Percentiles rank a stretch among this genome's conserved stretches.
Evolutionary conservation across 2,888 invertebrate species (phyloP).

Genomic region (Cheilosia scutellata): DNA sequence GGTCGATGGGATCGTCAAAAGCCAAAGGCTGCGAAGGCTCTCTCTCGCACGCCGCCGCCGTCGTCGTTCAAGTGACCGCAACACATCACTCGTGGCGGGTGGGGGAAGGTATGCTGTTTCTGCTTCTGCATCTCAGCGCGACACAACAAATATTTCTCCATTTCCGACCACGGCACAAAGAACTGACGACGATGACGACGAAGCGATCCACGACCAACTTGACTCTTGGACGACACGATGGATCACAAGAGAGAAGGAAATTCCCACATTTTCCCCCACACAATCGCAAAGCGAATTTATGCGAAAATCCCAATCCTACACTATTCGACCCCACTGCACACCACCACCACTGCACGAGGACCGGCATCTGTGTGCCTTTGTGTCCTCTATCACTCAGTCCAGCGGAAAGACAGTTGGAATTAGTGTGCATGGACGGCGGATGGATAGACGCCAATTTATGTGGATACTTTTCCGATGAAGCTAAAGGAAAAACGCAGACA

Average conservation of each 20-base stretch:
- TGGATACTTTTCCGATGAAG: slow-evolving; percentile 58
- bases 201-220: slow-evolving; percentile 34
- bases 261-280: slow-evolving; percentile 72
- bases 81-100: slow-evolving; percentile 23
- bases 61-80: slow-evolving; percentile 25
- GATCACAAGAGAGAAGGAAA: slow-evolving; percentile 63
- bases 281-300: slow-evolving; percentile 59
- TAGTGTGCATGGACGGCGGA: slow-evolving; percentile 59
- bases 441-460: slow-evolving; percentile 73
- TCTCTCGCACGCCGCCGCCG: slow-evolving; percentile 9
- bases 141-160: slow-evolving; percentile 69
- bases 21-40: slow-evolving; percentile 51
- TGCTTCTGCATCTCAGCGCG: slow-evolving; percentile 16
- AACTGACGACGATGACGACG: slow-evolving; percentile 28
- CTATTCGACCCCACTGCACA: slow-evolving; percentile 24
- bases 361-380: slow-evolving; percentile 10
- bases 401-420: slow-evolving; percentile 58
- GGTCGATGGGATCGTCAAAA: slow-evolving; percentile 45
- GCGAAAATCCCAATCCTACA: slow-evolving; percentile 68
- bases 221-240: slow-evolving; percentile 21
- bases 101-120: slow-evolving; percentile 19
- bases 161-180: slow-evolving; percentile 66
- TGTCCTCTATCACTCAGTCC: slow-evolving; percentile 54
- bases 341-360: too few species aligned
- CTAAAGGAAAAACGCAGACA: slow-evolving; percentile 33